These are phyloP conservation scores for Oreonectes daqikongensis DNA, from an alignment of 2,797 vertebrate genomes.

Conservation along the genomic window DNA sequence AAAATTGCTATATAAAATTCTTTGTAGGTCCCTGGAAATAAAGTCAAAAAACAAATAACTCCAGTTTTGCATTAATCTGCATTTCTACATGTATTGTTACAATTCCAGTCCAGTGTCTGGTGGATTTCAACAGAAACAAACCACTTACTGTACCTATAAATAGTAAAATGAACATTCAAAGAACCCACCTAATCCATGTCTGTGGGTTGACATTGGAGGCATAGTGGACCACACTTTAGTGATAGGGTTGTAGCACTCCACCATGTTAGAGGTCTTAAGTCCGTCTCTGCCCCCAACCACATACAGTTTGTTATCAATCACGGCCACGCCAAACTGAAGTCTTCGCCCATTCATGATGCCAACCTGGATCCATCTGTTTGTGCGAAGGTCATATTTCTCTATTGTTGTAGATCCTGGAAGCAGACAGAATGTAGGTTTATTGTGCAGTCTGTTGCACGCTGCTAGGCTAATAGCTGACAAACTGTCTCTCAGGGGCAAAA, in stretches of 20 bases:
- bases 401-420: slow-evolving; percentile 90
- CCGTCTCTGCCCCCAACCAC: slow-evolving; percentile 95
- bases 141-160: no score
- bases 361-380: slow-evolving; percentile 92
- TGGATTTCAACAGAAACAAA: no score
- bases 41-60: no score
- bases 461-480: neutral
- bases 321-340: slow-evolving; percentile 94
- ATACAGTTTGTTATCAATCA: slow-evolving; percentile 95
- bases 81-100: no score
- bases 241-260: slow-evolving; percentile 93
- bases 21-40: no score
- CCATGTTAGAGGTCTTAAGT: slow-evolving; percentile 94
- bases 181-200: slow-evolving; percentile 90
- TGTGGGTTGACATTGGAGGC: slow-evolving; percentile 98
- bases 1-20: no score
- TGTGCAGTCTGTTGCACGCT: slow-evolving; percentile 3
- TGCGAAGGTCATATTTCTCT: slow-evolving; percentile 94
- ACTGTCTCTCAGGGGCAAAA: neutral
- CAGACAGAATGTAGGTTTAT: slow-evolving; percentile 6
- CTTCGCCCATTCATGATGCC: slow-evolving; percentile 91
- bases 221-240: slow-evolving; percentile 94
- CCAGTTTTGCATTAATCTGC: no score
- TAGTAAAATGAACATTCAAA: no score
- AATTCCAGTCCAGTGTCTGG: no score